phyloP scores from a whole-genome alignment of 1,140 invertebrate species.

The Lamellibrachia luymesi region DNA sequence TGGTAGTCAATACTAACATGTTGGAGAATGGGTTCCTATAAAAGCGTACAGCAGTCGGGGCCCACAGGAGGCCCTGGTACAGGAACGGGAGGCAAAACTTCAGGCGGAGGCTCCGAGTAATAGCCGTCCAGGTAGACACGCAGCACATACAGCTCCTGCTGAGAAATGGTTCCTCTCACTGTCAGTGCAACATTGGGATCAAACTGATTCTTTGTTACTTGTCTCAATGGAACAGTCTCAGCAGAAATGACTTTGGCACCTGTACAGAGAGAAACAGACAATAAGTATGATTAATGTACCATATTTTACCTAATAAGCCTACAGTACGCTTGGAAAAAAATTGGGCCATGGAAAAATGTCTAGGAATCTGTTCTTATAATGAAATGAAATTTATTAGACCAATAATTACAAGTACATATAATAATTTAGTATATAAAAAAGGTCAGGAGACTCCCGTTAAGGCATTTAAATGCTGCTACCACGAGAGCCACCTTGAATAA shows the following conservation, averaged over 20 bases:
- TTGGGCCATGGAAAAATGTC: too few relatives aligned
- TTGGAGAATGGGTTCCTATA: too few relatives aligned
- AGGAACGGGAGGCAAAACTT: slow-evolving; percentile 17
- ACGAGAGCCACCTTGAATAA: too few relatives aligned
- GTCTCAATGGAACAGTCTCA: slow-evolving; percentile 24
- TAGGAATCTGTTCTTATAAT: too few relatives aligned
- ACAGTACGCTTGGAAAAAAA: too few relatives aligned
- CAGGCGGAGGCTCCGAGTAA: slow-evolving; percentile 8
- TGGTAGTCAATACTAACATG: too few relatives aligned
- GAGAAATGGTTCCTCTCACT: background rate
- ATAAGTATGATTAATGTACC: background rate
- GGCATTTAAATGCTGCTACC: too few relatives aligned
- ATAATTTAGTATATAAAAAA: too few relatives aligned
- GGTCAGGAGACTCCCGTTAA: too few relatives aligned
- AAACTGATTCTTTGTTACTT: background rate
- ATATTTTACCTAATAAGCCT: too few relatives aligned
- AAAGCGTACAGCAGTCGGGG: background rate
- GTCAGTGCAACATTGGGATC: background rate
- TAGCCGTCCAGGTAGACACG: slow-evolving; percentile 18
- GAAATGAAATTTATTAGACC: too few relatives aligned
- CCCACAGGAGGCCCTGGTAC: background rate
- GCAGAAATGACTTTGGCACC: slow-evolving; percentile 22
- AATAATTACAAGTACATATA: too few relatives aligned
- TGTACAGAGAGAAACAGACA: background rate
- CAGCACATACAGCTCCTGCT: background rate